Base-by-base conservation (phyloP, 64 coral and sea anemone species). In the Orbicella faveolata region DNA sequence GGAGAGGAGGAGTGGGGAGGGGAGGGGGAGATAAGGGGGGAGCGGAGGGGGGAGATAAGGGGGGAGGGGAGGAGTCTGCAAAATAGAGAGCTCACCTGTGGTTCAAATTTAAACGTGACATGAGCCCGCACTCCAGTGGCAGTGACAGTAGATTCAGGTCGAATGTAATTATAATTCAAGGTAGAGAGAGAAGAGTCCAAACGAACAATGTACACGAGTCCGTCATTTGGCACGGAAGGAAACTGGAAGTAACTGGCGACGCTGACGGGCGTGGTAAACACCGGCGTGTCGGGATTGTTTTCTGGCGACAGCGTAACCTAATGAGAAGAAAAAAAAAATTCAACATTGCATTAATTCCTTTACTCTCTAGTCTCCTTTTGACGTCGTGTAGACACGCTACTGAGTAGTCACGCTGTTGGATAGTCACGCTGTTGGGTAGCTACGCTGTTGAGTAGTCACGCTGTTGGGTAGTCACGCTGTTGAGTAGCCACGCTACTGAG, bases 231-330 rank as follows among this genome's bases (percentile, higher is more conserved):
- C 0, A 96, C 83, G 2, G 91, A 83, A 21, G 91, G 95, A 74
- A 96, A 96, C 88, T 96, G 95, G 74, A 96, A 96, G 62, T 93
- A 96, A 23, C 95, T 91, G 62, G 95, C 92, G 1, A 96, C 93
- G 17, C 95, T 91, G 19, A 96, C 95, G n/a, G 82, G 59, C 6
- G 95, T 93, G 37, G 88, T 96, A 36, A 88, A 87, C 2, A 96
- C 83, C 11, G 95, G 88, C 53, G 88, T 81, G 63, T 96, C 95
- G 48, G 93, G 79, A 73, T 96, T 96, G 54, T 75, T 96, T 25
- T 96, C 95, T 63, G 87, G 91, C 73, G 74, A 96, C 76, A 96
- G 79, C 59, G 93, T 63, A 26, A 96, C 95, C 95, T 96, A 64
- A 15, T 9, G 52, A 34, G 33, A 36, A 62, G 25, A 52, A 25